Evolutionary conservation across 2,113 vertebrate species (phyloP).

Genomic region (Lampris incognitus): DNA sequence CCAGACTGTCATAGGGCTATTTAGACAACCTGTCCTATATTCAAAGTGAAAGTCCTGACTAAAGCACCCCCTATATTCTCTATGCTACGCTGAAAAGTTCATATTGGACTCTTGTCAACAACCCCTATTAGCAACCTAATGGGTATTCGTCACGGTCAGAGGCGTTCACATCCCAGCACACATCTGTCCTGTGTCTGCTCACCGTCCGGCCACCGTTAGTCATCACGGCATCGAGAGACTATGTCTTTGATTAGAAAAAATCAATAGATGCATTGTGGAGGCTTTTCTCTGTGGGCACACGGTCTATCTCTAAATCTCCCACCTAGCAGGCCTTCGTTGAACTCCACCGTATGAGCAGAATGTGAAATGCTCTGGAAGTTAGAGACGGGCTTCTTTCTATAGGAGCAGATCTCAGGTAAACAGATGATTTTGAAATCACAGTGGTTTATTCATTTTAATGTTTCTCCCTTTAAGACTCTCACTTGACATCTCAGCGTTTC

Average conservation of each 20-base stretch:
- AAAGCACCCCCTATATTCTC: constrained; percentile 12
- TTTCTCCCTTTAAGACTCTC: not conserved
- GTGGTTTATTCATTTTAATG: constrained; percentile 17
- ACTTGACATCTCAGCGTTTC: constrained; percentile 29
- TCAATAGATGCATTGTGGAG: constrained; percentile 65
- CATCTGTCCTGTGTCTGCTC: constrained; percentile 32
- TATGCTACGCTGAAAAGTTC: constrained; percentile 58
- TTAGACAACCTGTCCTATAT: constrained; percentile 46
- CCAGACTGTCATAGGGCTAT: constrained; percentile 48
- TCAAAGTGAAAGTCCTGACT: constrained; percentile 43
- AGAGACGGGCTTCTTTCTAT: not conserved
- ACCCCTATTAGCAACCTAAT: constrained; percentile 42
- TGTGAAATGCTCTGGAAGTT: constrained; percentile 28
- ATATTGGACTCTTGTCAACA: constrained; percentile 50
- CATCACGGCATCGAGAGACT: constrained; percentile 54
- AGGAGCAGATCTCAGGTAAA: constrained; percentile 26
- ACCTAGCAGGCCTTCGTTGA: constrained; percentile 33
- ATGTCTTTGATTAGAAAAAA: constrained; percentile 70
- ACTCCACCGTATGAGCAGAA: constrained; percentile 33
- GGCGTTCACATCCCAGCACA: not conserved
- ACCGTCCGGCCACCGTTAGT: constrained; percentile 68
- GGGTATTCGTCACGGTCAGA: constrained; percentile 45
- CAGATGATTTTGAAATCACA: constrained; percentile 34
- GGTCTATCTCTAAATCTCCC: constrained; percentile 35
- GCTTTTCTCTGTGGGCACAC: constrained; percentile 67